phyloP scores from a whole-genome alignment of 2,113 vertebrate species.

The Elephantulus edwardii region DNA sequence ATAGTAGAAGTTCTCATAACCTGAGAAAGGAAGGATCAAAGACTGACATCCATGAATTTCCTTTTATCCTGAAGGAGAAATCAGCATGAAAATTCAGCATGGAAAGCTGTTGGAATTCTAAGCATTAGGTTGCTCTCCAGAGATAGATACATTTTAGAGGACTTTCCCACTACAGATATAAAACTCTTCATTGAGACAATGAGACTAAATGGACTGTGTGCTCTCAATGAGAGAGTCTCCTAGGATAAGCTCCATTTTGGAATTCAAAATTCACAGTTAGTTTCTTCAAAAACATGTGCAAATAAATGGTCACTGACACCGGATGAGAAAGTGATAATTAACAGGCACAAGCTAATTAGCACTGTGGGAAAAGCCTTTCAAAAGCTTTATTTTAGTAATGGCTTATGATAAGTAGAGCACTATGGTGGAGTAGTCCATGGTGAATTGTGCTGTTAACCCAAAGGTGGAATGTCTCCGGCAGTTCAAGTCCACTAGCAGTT shows the following conservation, averaged over 20 bases:
- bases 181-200: not conserved
- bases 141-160: not conserved
- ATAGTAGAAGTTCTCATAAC: not conserved
- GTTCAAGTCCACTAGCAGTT: too few relatives aligned
- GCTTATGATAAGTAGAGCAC: too few relatives aligned
- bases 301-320: not conserved
- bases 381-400: fast-evolving
- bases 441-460: too few relatives aligned
- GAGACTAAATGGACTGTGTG: not conserved
- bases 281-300: not conserved
- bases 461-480: too few relatives aligned
- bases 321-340: not conserved
- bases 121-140: not conserved
- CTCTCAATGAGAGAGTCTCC: not conserved
- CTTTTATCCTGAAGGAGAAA: not conserved
- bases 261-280: not conserved
- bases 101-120: not conserved
- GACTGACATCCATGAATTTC: not conserved
- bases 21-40: not conserved
- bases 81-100: not conserved
- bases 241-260: not conserved
- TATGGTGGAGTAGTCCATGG: too few relatives aligned
- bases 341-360: not conserved
- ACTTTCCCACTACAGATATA: not conserved
- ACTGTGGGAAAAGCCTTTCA: not conserved